Base-by-base conservation (phyloP, 2,113 vertebrate genomes). In the Nothocercus julius region DNA sequence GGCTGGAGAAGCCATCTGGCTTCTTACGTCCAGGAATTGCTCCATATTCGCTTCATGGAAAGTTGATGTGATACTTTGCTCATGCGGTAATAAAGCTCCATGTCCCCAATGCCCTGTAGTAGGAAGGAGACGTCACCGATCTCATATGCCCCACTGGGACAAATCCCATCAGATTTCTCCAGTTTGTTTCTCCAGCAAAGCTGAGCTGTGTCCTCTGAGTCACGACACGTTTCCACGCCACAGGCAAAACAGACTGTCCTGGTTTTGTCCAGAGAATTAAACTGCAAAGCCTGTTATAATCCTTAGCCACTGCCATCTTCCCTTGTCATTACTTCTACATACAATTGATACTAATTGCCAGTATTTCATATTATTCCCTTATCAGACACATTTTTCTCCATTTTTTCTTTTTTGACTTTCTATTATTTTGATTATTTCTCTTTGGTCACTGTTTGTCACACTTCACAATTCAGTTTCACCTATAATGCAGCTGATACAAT, bases 401-500 rank as follows among this genome's bases (percentile, higher is more conserved):
- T 44, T 80, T 80, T 49, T 13, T 8, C 34, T 54, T 28, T 74
- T 69, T 79, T 53, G 4, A 20, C 47, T n/a, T 58, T 32, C 47
- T 34, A 54, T 72, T 42, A 47, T 72, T 72, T 66, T 22, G 28
- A 72, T 93, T 47, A 53, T 42, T 72, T 77, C 58, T 59, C 64
- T 59, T 38, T 2, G 1, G 13, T 11, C 4, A 47, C 30, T 1
- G 1, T 49, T 56, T 44, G 56, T 30, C 75, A 2, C 7, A 6
- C 30, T 53, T 9, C 76, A 28, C 25, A 7, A 1, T 47, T 34
- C 8, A 2, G 7, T 16, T 28, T 40, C 20, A 2, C 7, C 8
- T 45, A 4, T 2, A 87, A 45, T 21, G 5, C 6, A 36, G 80
- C 1, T 3, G 34, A 89, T 2, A 7, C 8, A 0, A 6, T 27